These are phyloP conservation scores for Leptinotarsa peninsularis DNA, from an alignment of 2,888 invertebrate species.

Conservation along the genomic window DNA sequence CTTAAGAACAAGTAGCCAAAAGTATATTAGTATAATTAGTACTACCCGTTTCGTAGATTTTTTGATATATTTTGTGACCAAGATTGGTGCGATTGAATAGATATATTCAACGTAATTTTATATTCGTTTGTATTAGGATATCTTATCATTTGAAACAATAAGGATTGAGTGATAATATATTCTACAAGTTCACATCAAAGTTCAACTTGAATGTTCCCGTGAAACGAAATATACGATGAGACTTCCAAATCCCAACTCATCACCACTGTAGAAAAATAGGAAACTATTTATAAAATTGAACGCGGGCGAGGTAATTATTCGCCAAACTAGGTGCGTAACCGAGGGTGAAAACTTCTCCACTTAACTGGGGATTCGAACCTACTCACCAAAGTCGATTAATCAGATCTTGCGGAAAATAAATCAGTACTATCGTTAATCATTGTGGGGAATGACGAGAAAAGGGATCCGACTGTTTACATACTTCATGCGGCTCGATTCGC, in stretches of 20 bases:
- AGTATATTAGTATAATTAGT: too few species aligned
- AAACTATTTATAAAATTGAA: constrained; percentile 20
- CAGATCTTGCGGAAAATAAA: constrained; percentile 55
- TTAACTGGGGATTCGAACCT: constrained; percentile 21
- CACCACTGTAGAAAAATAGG: constrained; percentile 16
- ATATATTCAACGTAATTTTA: too few species aligned
- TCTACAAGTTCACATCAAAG: too few species aligned
- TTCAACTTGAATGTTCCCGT: too few species aligned
- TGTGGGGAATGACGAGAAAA: constrained; percentile 41
- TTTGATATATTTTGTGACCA: too few species aligned
- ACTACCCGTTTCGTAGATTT: too few species aligned
- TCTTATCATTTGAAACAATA: too few species aligned
- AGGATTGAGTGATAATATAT: too few species aligned
- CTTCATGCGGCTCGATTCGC: constrained; percentile 39
- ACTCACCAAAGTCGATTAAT: constrained; percentile 45
- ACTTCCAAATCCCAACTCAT: background rate
- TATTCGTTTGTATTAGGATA: too few species aligned
- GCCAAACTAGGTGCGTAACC: constrained; percentile 22
- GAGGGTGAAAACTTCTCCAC: constrained; percentile 21
- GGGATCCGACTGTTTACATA: constrained; percentile 52
- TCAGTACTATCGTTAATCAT: constrained; percentile 63
- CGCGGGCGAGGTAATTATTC: constrained; percentile 17
- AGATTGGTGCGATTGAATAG: too few species aligned
- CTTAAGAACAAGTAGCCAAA: too few species aligned
- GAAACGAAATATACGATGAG: background rate